phyloP scores from a whole-genome alignment of 2,888 invertebrate genomes.

The Amphipoea oculea region DNA sequence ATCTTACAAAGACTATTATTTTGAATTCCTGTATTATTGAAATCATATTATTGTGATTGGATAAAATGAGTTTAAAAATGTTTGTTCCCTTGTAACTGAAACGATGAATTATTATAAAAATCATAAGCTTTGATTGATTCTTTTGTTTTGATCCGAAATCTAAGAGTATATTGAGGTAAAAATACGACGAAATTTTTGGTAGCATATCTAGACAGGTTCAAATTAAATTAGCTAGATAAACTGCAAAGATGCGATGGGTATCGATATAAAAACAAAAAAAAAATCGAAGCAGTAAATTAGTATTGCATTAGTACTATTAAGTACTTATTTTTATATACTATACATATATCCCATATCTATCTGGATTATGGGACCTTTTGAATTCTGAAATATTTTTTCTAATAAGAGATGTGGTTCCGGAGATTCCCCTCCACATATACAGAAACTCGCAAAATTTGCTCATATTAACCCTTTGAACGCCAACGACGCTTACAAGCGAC shows the following conservation, averaged over 20 bases:
- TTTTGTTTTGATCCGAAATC: neutral
- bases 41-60: slow-evolving; percentile 4
- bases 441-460: too few relatives aligned
- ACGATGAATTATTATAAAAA: neutral
- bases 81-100: neutral
- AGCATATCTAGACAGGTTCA: neutral
- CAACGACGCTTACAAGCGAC: too few relatives aligned
- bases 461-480: too few relatives aligned
- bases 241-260: neutral
- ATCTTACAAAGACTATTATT: slow-evolving; percentile 36
- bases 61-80: slow-evolving; percentile 9
- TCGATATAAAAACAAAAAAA: neutral
- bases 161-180: neutral
- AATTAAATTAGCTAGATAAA: neutral
- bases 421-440: neutral
- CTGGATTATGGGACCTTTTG: neutral
- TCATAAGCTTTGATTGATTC: slow-evolving; percentile 5
- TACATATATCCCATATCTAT: neutral
- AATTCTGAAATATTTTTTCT: neutral
- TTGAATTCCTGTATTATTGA: slow-evolving; percentile 24
- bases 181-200: neutral
- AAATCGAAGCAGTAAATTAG: too few relatives aligned
- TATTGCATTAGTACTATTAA: neutral
- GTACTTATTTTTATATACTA: neutral
- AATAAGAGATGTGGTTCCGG: neutral